Evolutionary conservation across 2,888 invertebrate genomes (phyloP).

Genomic region (Patella caerulea): DNA sequence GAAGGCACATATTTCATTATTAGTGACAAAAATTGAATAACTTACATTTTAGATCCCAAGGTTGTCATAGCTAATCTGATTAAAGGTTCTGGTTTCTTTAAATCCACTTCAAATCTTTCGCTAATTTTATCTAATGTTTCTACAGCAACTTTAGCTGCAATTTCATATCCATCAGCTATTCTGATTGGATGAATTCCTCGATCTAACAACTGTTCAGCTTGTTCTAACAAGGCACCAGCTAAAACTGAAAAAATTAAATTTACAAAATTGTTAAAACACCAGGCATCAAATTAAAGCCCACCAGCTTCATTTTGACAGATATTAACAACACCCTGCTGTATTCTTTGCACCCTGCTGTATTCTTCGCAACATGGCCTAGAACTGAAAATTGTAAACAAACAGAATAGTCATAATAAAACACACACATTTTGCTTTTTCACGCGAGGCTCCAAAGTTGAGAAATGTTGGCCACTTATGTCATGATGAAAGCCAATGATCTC

Average conservation of each 20-base stretch:
- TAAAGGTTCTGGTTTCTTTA: constrained; percentile 85
- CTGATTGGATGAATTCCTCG: constrained; percentile 98
- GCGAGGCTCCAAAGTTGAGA: too few species aligned
- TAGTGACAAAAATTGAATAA: constrained; percentile 12
- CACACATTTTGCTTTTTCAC: too few species aligned
- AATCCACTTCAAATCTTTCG: constrained; percentile 89
- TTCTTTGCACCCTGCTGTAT: too few species aligned
- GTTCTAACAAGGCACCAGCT: constrained; percentile 92
- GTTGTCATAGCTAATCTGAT: constrained; percentile 98
- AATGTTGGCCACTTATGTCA: too few species aligned
- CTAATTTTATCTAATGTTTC: constrained; percentile 89
- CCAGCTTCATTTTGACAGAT: too few species aligned
- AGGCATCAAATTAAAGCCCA: too few species aligned
- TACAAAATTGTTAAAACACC: too few species aligned
- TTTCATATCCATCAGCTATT: constrained; percentile 98
- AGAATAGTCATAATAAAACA: too few species aligned
- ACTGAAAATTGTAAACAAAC: too few species aligned
- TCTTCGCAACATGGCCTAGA: too few species aligned
- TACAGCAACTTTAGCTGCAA: constrained; percentile 92
- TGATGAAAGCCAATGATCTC: too few species aligned
- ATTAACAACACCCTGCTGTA: too few species aligned
- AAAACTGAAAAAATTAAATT: constrained; percentile 74
- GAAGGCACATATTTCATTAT: background rate
- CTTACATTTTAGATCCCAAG: constrained; percentile 94
- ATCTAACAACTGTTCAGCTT: constrained; percentile 92